Conservation (phyloP, 2,888 invertebrate species). For the Hetaerina titia region DNA sequence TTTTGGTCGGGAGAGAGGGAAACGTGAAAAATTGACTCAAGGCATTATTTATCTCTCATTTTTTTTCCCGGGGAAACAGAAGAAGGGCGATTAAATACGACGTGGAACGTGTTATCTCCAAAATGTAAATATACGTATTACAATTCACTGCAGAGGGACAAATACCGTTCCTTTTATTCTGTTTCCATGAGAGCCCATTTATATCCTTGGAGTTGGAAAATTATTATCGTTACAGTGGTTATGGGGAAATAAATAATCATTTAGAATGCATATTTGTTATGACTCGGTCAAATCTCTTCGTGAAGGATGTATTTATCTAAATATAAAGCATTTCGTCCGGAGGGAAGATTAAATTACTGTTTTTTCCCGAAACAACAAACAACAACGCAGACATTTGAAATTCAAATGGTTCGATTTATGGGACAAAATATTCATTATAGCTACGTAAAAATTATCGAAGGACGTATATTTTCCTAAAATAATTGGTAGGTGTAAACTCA, state of each 20-base stretch:
- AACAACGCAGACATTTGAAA: background rate
- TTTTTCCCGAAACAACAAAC: background rate
- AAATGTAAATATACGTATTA: slow-evolving; percentile 32
- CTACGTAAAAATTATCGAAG: background rate
- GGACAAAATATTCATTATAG: background rate
- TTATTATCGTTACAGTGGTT: slow-evolving; percentile 1
- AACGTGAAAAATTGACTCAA: slow-evolving; percentile 47
- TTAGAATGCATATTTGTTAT: background rate
- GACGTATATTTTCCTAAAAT: background rate
- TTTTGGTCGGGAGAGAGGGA: background rate
- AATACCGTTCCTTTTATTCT: background rate
- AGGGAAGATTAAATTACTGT: background rate
- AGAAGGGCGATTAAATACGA: slow-evolving; percentile 24
- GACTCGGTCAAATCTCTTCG: background rate
- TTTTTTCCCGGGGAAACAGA: background rate
- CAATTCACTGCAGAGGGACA: slow-evolving; percentile 29
- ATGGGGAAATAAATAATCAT: background rate
- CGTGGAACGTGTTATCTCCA: slow-evolving; percentile 7
- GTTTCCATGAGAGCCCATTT: background rate
- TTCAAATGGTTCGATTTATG: background rate
- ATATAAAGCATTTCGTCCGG: background rate
- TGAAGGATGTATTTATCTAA: background rate
- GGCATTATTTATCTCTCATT: slow-evolving; percentile 9
- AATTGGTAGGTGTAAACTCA: background rate
- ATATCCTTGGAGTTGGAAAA: slow-evolving; percentile 6